phyloP scores from a whole-genome alignment of 2,888 invertebrate genomes.

The Leptinotarsa tumamoca region DNA sequence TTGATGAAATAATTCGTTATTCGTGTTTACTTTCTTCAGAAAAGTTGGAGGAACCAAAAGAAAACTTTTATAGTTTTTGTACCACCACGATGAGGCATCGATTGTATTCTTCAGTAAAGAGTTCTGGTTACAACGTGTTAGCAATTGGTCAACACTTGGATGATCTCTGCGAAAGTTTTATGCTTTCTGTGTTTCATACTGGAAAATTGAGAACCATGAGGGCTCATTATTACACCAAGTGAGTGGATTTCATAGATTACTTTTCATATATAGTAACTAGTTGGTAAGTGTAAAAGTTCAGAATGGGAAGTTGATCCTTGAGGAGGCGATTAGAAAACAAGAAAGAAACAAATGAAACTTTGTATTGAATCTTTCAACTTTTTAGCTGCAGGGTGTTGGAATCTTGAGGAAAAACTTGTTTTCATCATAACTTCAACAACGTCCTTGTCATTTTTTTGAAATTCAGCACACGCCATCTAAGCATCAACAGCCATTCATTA shows the following conservation, averaged over 20 bases:
- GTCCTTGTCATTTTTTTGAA: no score
- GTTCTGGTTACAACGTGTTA: conserved; percentile 86
- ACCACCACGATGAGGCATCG: conserved; percentile 79
- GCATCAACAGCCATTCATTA: no score
- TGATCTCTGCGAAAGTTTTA: conserved; percentile 84
- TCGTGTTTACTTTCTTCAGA: conserved; percentile 60
- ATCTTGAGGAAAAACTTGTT: no score
- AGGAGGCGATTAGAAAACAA: no score
- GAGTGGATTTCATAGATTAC: conserved; percentile 51
- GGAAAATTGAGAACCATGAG: conserved; percentile 84
- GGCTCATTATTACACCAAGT: conserved; percentile 83
- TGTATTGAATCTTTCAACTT: no score
- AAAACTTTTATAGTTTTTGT: conserved; percentile 75
- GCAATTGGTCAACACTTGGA: conserved; percentile 90
- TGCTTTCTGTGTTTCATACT: conserved; percentile 84
- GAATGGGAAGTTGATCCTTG: no score
- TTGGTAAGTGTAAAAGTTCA: not conserved
- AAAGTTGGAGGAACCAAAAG: conserved; percentile 67
- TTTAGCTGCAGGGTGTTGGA: no score
- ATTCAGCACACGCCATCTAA: no score
- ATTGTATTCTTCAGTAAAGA: conserved; percentile 80
- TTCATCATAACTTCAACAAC: no score
- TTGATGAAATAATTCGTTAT: not conserved
- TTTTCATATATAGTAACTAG: not conserved
- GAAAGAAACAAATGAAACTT: no score